Conservation (phyloP, 2,113 vertebrate genomes). For the Tupaia tana region DNA sequence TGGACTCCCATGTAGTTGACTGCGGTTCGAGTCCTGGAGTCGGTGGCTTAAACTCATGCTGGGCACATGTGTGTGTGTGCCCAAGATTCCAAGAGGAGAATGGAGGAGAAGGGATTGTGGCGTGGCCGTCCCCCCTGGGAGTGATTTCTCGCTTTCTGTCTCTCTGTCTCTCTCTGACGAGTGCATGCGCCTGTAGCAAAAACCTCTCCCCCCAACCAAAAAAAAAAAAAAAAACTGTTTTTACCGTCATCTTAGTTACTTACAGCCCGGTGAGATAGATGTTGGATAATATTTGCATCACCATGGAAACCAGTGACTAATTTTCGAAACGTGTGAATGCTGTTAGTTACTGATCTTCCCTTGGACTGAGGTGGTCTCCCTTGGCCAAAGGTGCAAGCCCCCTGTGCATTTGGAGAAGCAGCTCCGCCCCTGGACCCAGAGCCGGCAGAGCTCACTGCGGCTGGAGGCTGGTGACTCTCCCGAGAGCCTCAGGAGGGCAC, state of each 20-base stretch:
- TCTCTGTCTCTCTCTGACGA: too few species aligned
- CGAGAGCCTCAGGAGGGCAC: not conserved
- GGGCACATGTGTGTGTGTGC: too few species aligned
- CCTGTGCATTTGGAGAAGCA: not conserved
- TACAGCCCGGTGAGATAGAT: slow-evolving; percentile 54
- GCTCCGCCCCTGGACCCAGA: not conserved
- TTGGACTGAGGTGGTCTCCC: not conserved
- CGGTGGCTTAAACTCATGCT: too few species aligned
- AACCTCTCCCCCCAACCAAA: too few species aligned
- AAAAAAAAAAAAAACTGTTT: too few species aligned
- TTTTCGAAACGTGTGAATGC: slow-evolving; percentile 59
- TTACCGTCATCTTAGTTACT: slow-evolving; percentile 49
- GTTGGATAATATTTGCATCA: slow-evolving; percentile 71
- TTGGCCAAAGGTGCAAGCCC: not conserved
- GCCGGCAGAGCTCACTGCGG: not conserved
- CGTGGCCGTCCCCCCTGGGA: too few species aligned
- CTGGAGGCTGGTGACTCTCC: not conserved
- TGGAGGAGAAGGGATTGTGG: too few species aligned
- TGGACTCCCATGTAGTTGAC: too few species aligned
- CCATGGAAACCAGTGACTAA: slow-evolving; percentile 75
- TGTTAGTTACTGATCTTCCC: slow-evolving; percentile 43
- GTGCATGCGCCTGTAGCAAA: too few species aligned
- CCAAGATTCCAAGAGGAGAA: too few species aligned
- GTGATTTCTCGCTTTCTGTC: too few species aligned
- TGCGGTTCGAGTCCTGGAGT: too few species aligned